Percentiles rank a stretch among this genome's conserved stretches.
phyloP scores from a whole-genome alignment of 2,888 invertebrate species.

The Ectemnius cavifrons region DNA sequence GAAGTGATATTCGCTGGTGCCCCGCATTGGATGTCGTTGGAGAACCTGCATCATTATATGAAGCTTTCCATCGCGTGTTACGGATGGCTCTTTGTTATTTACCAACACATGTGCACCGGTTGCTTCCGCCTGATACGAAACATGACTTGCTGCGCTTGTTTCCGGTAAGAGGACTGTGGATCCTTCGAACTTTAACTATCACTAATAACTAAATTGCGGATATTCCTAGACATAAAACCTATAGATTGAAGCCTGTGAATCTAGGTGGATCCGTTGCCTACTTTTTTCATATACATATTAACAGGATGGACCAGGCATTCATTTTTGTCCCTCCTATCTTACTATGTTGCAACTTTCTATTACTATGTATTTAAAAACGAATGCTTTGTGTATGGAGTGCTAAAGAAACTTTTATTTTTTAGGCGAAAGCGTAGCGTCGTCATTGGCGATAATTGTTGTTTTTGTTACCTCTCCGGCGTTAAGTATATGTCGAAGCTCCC shows the following conservation, averaged over 20 bases:
- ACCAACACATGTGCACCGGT: constrained; percentile 87
- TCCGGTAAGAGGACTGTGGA: constrained; percentile 78
- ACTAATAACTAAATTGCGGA: not conserved
- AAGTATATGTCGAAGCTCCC: constrained; percentile 87
- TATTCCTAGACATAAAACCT: too few relatives aligned
- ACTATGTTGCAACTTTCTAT: too few relatives aligned
- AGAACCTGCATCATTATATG: constrained; percentile 87
- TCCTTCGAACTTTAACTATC: not conserved
- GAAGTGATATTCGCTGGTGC: constrained; percentile 82
- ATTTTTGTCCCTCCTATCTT: too few relatives aligned
- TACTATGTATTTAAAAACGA: too few relatives aligned
- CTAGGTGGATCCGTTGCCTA: too few relatives aligned
- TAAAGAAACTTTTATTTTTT: constrained; percentile 33
- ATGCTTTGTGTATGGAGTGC: too few relatives aligned
- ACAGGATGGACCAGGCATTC: too few relatives aligned
- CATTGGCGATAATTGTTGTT: constrained; percentile 93
- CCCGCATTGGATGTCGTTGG: constrained; percentile 90
- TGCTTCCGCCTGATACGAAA: constrained; percentile 85
- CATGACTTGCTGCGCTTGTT: constrained; percentile 86
- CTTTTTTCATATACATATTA: too few relatives aligned
- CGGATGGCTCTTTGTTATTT: constrained; percentile 92
- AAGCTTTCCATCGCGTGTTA: constrained; percentile 90
- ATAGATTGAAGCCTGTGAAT: too few relatives aligned
- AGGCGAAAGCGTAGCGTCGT: constrained; percentile 81
- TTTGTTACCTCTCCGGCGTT: constrained; percentile 92